Evolutionary conservation across 2,888 invertebrate species (phyloP), one percentile per base, ranked within the genome.

Genomic region (Chloroclysta siterata): DNA sequence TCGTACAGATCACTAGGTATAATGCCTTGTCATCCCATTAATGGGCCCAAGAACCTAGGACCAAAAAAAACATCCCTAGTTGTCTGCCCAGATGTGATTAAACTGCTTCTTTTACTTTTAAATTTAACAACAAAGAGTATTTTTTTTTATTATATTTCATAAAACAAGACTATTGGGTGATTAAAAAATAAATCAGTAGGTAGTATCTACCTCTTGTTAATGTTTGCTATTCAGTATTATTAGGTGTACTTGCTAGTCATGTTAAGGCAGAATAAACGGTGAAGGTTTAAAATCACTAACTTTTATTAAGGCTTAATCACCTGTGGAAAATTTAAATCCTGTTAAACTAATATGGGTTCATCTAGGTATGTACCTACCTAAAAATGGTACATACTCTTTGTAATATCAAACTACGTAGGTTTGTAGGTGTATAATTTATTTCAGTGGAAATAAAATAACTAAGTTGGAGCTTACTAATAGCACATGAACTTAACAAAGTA

Each of bases 401-500:
- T 39, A 10, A 11, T 11, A 4, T 11, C 36, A 39, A 39, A 11
- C 10, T 11, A 39, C 11, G 4, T 11, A 42, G 14, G 0, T 42
- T 14, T 42, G 14, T 42, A 39, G 14, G 5, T 42, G 5, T 8
- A 14, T 14, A 0, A 8, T 28, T 15, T 41, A 41, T 42, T 42
- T 39, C 11, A 14, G 22, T 36, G 13, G 4, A 56, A 55, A 41
- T 46, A 54, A 59, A 39, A 46, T 58, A 46, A n/a, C n/a, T n/a
- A n/a, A n/a, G 46, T 55, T 55, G 13, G 15, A 53, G 51, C 58
- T 63, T 63, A 63, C 14, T 53, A 51, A 48, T 53, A 53, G 33
- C 44, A 54, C 50, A 59, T 55, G 58, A 60, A 64, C 59, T 54
- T 64, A 58, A 48, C 29, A 17, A 48, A 33, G 36, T 46, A 62